Base-by-base conservation (phyloP, 30 jellyfish, hydroid and myxozoan species). In the Aurelia aurita region DNA sequence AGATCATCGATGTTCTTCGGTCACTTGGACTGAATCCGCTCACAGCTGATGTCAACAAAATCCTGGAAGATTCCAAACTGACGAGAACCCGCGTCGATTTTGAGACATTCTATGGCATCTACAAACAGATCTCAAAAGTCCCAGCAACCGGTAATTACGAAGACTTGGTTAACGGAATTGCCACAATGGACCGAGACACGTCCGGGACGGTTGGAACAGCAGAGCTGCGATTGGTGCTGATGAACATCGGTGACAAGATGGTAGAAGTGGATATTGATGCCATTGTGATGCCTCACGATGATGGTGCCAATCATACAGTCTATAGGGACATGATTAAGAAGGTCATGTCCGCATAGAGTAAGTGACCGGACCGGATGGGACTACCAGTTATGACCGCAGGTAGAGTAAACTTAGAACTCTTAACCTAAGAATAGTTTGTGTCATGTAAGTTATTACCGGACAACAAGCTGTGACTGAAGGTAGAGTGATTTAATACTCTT, bases 1-100 rank as follows among this genome's bases (percentile, higher is more conserved):
- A 68, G 10, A 64, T 95, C 7, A 89, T 95, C 63, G 95, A 89
- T 70, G 99, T 95, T 39, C 84, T 95, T 54, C 95, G 96, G 18
- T 96, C 99, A 10, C 78, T 92, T 32, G 99, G 99, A 0, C 69
- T 84, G 84, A 95, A 95, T 77, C 99, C 99, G 44, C 53, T 95
- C 67, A 63, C 88, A 2, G 77, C 27, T 3, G 99, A 95, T 47
- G 99, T 95, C 23, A 81, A 78, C 46, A 95, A 89, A 87, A 96
- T 91, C 77, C 39, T 80, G 82, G 88, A 88, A 31, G 96, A 47
- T 25, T 94, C 99, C 14, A 82, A 84, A 6, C 71, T 94, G 44
- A 59, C 65, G 59, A 76, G 82, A 64, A 83, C 90, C 29, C 96
- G 99, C 19, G 91, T 94, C 44, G 99, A 88, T 22, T 82, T 94